Evolutionary conservation across 1,140 invertebrate species (phyloP).

Genomic region (Panulirus ornatus): DNA sequence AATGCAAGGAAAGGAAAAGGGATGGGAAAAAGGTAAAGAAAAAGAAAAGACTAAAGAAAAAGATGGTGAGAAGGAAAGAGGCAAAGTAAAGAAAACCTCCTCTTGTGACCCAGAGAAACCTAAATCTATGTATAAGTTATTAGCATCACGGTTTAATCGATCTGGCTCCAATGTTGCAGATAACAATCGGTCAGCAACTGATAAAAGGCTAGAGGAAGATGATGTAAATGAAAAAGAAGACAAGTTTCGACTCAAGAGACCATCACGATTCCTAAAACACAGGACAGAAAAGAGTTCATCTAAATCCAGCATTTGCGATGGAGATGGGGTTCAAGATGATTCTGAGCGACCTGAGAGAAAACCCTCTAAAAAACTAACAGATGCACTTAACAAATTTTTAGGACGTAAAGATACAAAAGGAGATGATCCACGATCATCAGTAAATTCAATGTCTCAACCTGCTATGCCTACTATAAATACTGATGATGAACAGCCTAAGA

Average conservation of each 20-base stretch:
- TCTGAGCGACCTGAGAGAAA: slow-evolving; percentile 65
- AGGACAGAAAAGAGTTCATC: slow-evolving; percentile 73
- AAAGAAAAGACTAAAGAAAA: neutral
- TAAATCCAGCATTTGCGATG: slow-evolving; percentile 62
- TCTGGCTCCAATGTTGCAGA: slow-evolving; percentile 71
- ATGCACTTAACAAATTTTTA: slow-evolving; percentile 74
- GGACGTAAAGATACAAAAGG: slow-evolving; percentile 69
- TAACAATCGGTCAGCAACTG: slow-evolving; percentile 5
- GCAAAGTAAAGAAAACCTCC: slow-evolving; percentile 52
- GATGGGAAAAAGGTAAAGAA: slow-evolving; percentile 6
- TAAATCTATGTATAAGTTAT: slow-evolving; percentile 74
- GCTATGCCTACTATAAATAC: neutral
- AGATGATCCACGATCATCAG: slow-evolving; percentile 40
- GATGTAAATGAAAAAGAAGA: slow-evolving; percentile 70
- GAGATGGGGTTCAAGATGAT: slow-evolving; percentile 49
- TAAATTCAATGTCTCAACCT: neutral
- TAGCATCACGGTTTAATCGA: slow-evolving; percentile 71
- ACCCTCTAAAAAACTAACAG: slow-evolving; percentile 71
- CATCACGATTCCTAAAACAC: slow-evolving; percentile 70
- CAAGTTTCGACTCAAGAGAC: slow-evolving; percentile 73
- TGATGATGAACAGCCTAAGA: slow-evolving; percentile 60
- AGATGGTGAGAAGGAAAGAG: slow-evolving; percentile 52
- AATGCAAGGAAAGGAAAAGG: neutral
- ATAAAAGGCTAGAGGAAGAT: slow-evolving; percentile 39
- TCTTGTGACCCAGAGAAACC: slow-evolving; percentile 73